phyloP scores from a whole-genome alignment of 2,888 invertebrate genomes.

The Diploptera punctata region DNA sequence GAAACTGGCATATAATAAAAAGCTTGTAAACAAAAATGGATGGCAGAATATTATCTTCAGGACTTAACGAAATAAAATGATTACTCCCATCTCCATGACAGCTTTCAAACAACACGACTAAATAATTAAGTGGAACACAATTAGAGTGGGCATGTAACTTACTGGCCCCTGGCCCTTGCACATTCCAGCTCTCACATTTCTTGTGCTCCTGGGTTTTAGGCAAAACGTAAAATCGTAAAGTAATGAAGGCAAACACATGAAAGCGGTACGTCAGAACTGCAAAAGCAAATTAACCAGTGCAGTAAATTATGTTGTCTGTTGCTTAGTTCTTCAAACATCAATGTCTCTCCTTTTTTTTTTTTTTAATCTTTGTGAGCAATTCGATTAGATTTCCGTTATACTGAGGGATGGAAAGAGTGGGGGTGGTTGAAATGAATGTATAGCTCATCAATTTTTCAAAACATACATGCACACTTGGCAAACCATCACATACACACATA shows the following conservation, averaged over 20 bases:
- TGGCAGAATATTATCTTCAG: no score
- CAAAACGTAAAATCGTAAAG: not conserved
- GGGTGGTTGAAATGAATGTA: not conserved
- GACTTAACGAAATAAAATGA: no score
- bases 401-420: not conserved
- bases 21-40: no score
- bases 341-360: not conserved
- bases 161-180: no score
- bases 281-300: not conserved
- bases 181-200: no score
- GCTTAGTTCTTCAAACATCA: not conserved
- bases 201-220: not conserved
- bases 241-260: not conserved
- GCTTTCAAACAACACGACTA: no score
- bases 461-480: conserved; percentile 7
- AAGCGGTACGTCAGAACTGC: not conserved
- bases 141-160: no score
- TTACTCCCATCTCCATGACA: no score
- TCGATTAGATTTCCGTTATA: conserved; percentile 16
- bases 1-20: no score
- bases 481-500: not conserved
- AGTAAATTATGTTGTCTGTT: not conserved
- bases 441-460: conserved; percentile 17
- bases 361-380: conserved; percentile 14
- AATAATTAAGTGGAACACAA: no score